Conservation (phyloP, 2,888 invertebrate species). For the Papilio protenor region DNA sequence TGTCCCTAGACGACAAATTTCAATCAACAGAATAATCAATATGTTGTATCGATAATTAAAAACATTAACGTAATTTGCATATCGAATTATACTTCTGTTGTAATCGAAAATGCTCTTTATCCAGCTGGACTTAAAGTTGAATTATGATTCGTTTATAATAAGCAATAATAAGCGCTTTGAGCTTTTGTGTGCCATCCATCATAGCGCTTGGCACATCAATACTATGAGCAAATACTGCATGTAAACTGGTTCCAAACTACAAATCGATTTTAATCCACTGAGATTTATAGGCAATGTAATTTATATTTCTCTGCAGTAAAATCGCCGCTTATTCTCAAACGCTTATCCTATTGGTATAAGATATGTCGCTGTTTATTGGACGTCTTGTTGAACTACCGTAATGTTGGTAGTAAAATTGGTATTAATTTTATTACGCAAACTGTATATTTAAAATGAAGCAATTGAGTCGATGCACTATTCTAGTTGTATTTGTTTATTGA, state of each 20-base stretch:
- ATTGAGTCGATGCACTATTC: not conserved
- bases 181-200: conserved; percentile 63
- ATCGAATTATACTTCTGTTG: not conserved
- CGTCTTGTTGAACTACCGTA: conserved; percentile 37
- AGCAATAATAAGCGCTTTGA: conserved; percentile 49
- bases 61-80: conserved; percentile 22
- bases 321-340: conserved; percentile 44
- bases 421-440: not conserved
- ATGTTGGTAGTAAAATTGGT: conserved; percentile 31
- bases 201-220: conserved; percentile 69
- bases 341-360: conserved; percentile 34
- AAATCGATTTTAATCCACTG: conserved; percentile 68
- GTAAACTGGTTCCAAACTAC: conserved; percentile 65
- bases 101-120: conserved; percentile 45
- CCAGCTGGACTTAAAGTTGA: conserved; percentile 32
- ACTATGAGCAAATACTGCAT: conserved; percentile 68
- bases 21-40: not conserved
- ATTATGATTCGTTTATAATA: conserved; percentile 44
- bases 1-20: too few species aligned
- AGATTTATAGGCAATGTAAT: conserved; percentile 66
- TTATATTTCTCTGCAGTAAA: conserved; percentile 55
- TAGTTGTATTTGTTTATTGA: too few species aligned
- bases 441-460: not conserved
- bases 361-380: conserved; percentile 34
- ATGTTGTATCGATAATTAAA: conserved; percentile 17